Evolutionary conservation across 2,113 vertebrate species (phyloP), one percentile per base, ranked within the genome.

Genomic region (Cynopterus brachyotis): DNA sequence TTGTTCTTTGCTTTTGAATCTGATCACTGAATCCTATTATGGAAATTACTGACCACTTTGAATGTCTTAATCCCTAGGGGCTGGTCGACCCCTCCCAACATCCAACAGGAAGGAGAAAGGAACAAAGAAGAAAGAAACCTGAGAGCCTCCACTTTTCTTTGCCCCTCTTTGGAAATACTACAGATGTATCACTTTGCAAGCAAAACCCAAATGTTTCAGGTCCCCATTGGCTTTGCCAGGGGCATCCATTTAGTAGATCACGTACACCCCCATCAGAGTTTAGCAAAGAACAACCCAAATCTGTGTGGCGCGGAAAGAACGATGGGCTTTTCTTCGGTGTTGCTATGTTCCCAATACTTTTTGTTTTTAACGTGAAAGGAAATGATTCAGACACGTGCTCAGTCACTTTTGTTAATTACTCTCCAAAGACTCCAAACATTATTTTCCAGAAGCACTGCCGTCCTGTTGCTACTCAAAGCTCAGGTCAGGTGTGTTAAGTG

Each of bases 151-250:
- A 73, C 53, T 87, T 96, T 66, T 89, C 89, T 95, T 67, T 30
- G 78, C 69, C 22, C 72, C 69, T 96, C 95, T 98, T 19, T 47
- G 81, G 91, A 69, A 89, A 88, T 85, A 91, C 94, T 79, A 55
- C 89, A 97, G 97, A 98, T 97, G 97, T 96, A 96, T 97, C 92
- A 47, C 89, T 97, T 98, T 92, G 80, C 90, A 97, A 94, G 97
- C 95, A 96, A 89, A 98, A 64, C 78, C 75, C 93, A 55, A 67
- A 50, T 30, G 84, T 24, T 67, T 22, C 55, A 7, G 88, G 66
- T 84, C 80, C 42, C 66, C 24, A 11, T 89, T 73, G 11, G 45
- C 88, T 88, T 88, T 40, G 59, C 88, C 88, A 78, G 32, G 50
- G 80, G 19, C 26, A 35, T 67, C 37, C 28, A 20, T 28, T 28